These are phyloP conservation scores for Eupsittula cactorum DNA, from an alignment of 2,113 vertebrate genomes.

Conservation along the genomic window DNA sequence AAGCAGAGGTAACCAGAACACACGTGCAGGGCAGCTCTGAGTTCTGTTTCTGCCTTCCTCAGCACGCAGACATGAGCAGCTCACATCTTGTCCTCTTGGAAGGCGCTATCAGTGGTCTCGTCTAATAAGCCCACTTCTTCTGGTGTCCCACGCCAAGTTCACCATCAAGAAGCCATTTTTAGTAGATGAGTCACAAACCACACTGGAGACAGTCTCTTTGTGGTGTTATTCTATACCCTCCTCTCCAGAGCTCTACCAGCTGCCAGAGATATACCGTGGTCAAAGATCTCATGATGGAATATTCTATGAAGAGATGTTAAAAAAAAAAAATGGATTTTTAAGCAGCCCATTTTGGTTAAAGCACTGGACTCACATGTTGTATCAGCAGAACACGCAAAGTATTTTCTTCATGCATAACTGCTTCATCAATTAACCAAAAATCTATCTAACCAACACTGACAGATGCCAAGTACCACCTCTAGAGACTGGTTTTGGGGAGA, in stretches of 20 bases:
- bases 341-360: accelerated
- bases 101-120: background rate
- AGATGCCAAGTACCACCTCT: background rate
- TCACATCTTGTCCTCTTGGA: background rate
- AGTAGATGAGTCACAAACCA: slow-evolving; percentile 33
- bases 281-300: slow-evolving; percentile 37
- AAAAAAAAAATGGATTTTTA: background rate
- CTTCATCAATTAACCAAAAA: background rate
- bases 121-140: background rate
- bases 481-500: background rate
- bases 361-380: background rate
- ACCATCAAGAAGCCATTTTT: background rate
- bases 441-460: background rate
- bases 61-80: background rate
- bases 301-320: slow-evolving; percentile 47
- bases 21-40: background rate
- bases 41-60: background rate
- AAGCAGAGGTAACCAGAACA: background rate
- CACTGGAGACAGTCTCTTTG: background rate
- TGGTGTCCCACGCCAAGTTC: background rate
- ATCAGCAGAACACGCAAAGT: background rate
- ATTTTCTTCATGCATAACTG: background rate
- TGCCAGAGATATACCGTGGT: background rate
- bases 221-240: background rate
- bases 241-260: background rate